Percentiles rank a stretch among this genome's conserved stretches.
These are phyloP conservation scores for Nebria ingens DNA, from an alignment of 1,140 invertebrate species.

Conservation along the genomic window DNA sequence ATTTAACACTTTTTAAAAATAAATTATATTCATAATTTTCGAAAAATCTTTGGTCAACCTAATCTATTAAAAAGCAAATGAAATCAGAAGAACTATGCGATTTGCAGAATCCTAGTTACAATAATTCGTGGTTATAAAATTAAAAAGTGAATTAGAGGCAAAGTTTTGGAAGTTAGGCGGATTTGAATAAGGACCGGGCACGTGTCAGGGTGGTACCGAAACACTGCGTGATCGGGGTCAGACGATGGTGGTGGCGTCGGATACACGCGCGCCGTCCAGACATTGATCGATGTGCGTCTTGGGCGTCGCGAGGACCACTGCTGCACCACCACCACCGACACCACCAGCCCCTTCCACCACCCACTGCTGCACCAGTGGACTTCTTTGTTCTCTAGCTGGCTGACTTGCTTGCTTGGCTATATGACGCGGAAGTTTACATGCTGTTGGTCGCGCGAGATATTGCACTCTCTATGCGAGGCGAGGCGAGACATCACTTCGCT, in stretches of 20 bases:
- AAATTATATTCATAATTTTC: too few species aligned
- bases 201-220: too few species aligned
- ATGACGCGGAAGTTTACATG: constrained; percentile 8
- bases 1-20: too few species aligned
- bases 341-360: background rate
- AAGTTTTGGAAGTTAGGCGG: background rate
- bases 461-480: background rate
- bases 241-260: background rate
- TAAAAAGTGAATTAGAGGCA: background rate
- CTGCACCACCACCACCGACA: background rate
- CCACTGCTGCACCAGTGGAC: background rate
- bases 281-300: constrained; percentile 19
- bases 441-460: constrained; percentile 8
- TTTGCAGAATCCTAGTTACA: too few species aligned
- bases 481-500: background rate
- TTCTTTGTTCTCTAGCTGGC: background rate
- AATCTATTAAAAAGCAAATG: too few species aligned
- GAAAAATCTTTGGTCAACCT: too few species aligned
- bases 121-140: too few species aligned
- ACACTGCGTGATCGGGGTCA: background rate
- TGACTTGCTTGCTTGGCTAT: background rate
- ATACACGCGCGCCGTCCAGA: constrained; percentile 14
- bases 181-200: background rate
- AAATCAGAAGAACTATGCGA: too few species aligned
- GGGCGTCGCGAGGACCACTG: constrained; percentile 13